Evolutionary conservation across 2,888 invertebrate species (phyloP), one percentile per base, ranked within the genome.

Genomic region (Tuberolachnus salignus): DNA sequence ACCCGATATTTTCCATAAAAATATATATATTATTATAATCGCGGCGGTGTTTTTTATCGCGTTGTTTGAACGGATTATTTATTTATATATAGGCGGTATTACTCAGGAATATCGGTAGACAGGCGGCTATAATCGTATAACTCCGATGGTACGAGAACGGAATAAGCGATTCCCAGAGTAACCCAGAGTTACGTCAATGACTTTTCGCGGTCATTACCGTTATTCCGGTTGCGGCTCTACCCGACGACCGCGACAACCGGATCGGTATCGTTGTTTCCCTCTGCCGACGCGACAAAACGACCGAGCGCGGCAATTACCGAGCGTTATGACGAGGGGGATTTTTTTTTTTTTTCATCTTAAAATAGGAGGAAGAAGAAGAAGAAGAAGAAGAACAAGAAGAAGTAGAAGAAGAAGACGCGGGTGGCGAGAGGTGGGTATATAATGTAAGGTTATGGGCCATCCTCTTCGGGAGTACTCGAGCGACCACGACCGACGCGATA

Each of bases 171-270:
- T 49, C 63, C n/a, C n/a, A n/a, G n/a, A 74, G 64, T 63, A 73
- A 53, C 53, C 53, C 9, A 51, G 21, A 69, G 69, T 78, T 78
- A 69, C 59, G 67, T 78, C 78, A 78, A 67, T 51, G 78, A 78
- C 69, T 67, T 78, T 78, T 78, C 59, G 69, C 78, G 78, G 69
- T 78, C 78, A 78, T 78, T 69, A 69, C 78, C 78, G 78, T 78
- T 78, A 78, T 78, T 78, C 69, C 78, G 13, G 78, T 59, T 78
- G 69, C 42, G 78, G 34, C 34, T 34, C 3, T 34, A 34, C 34
- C 3, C 42, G 59, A 34, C 6, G 59, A 49, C 23, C 49, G 59
- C 59, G 67, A 69, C 78, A 59, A 78, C 78, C 67, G 78, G 78
- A 78, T 78, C 51, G 51, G 42, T 67, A 57, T 49, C 42, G 69